Evolutionary conservation across 2,888 invertebrate species (phyloP), one percentile per base, ranked within the genome.

Genomic region (Lasioglossum pauxillum): DNA sequence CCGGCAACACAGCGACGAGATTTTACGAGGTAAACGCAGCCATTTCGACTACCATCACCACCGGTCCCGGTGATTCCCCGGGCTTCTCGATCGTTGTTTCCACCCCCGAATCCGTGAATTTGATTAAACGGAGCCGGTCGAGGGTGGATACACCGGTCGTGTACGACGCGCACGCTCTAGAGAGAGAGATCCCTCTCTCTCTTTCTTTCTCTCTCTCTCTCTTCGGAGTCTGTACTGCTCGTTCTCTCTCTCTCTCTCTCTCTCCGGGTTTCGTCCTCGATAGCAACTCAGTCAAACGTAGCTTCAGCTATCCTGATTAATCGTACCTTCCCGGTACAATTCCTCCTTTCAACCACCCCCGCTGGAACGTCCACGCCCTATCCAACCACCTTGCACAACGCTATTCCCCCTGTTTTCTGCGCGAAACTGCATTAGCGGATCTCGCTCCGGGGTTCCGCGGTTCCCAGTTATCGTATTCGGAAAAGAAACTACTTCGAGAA

Each of bases 11-110:
- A 75, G n/a, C 78, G 64, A 12, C 72, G 74, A 88, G 69, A 84
- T 74, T 89, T 86, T 86, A 76, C 81, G 84, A 78, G 78, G 69
- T 72, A 88, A 87, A 84, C 82, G 83, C 73, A 27, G 78, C 79
- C 38, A 69, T 86, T 77, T 49, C 80, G 27, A 69, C 77, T 23
- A 35, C 46, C 69, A 77, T 74, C 46, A 16, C 44, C 82, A 2
- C n/a, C 57, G 19, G 27, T 64, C 31, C 64, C 75, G 72, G 38
- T 80, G 64, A 80, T 84, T 75, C 69, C 31, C 38, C 41, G 27
- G 27, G 53, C 38, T 41, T 72, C 72, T 64, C 74, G 44, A 71
- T 84, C 78, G 74, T 69, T 74, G 81, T 77, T 75, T 57, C 53
- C 72, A 16, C 57, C 75, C 41, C 57, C 23, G 41, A 85, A 83